These are phyloP conservation scores for Polyodon spathula DNA, from an alignment of 2,113 vertebrate genomes.

Conservation along the genomic window DNA sequence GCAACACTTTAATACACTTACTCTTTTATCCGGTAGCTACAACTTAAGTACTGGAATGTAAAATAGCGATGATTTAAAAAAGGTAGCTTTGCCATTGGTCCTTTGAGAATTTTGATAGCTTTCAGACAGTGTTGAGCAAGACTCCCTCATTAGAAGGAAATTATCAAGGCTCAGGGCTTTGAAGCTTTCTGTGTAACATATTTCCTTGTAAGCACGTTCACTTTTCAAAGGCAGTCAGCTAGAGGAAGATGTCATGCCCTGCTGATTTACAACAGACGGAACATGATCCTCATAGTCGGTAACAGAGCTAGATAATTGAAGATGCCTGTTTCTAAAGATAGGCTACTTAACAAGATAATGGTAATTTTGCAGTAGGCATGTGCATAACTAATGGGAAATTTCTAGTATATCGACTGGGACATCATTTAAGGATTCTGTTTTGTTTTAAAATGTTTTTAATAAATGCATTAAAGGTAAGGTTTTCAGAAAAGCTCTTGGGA, in stretches of 20 bases:
- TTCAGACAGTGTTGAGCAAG: background rate
- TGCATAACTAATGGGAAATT: slow-evolving; percentile 1
- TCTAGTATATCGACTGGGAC: background rate
- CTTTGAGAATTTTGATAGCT: no score
- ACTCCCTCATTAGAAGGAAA: background rate
- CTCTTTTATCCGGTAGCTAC: no score
- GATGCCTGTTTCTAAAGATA: slow-evolving; percentile 28
- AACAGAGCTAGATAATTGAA: slow-evolving; percentile 32
- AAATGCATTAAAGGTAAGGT: no score
- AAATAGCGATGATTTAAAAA: no score
- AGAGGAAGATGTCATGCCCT: slow-evolving; percentile 21
- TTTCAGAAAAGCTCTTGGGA: no score
- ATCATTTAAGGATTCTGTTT: no score
- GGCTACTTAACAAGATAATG: slow-evolving; percentile 30
- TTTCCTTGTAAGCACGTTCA: background rate
- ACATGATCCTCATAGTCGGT: slow-evolving; percentile 25
- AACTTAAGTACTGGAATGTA: no score
- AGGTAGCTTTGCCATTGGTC: no score
- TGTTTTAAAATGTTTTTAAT: no score
- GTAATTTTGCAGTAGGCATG: slow-evolving; percentile 9
- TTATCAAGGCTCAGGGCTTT: slow-evolving; percentile 14
- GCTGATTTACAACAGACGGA: slow-evolving; percentile 27
- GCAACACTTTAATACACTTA: no score
- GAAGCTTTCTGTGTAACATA: slow-evolving; percentile 8
- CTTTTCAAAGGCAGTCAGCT: slow-evolving; percentile 16